These are phyloP conservation scores for Orthonevra nobilis DNA, from an alignment of 2,888 invertebrate genomes.

Conservation along the genomic window DNA sequence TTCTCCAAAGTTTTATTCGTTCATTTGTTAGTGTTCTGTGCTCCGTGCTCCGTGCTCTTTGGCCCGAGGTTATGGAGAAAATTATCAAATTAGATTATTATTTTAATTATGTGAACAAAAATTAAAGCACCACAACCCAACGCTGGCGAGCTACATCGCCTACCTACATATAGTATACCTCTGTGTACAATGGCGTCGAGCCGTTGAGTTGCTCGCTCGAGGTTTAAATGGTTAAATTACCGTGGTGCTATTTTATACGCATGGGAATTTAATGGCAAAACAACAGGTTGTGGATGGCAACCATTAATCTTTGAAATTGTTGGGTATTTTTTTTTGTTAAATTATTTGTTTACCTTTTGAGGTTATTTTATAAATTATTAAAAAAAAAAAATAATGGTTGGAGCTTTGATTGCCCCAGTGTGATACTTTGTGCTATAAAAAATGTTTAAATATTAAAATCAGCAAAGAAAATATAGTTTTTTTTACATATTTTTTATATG, in stretches of 20 bases:
- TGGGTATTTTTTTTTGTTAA: conserved; percentile 37
- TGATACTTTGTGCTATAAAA: no score
- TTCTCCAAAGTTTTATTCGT: no score
- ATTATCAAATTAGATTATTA: conserved; percentile 56
- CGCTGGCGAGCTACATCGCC: background rate
- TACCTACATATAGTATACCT: background rate
- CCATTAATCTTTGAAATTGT: conserved; percentile 45
- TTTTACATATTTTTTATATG: no score
- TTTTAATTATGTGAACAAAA: conserved; percentile 50
- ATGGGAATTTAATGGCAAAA: conserved; percentile 46
- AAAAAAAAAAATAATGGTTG: conserved; percentile 7
- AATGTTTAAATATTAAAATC: no score
- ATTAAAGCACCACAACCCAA: background rate
- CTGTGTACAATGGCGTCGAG: no score
- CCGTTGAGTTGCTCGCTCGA: conserved; percentile 7
- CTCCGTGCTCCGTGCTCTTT: background rate
- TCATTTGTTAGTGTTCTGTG: no score
- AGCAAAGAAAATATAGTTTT: no score
- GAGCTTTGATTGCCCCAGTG: background rate
- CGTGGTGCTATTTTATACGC: conserved; percentile 33
- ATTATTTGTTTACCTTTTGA: conserved; percentile 46
- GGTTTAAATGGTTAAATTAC: conserved; percentile 52
- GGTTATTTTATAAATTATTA: conserved; percentile 45
- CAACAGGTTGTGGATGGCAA: conserved; percentile 46
- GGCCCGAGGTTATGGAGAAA: conserved; percentile 18